Evolutionary conservation across 1,140 invertebrate species (phyloP).

Genomic region (Brachionus angularis): DNA sequence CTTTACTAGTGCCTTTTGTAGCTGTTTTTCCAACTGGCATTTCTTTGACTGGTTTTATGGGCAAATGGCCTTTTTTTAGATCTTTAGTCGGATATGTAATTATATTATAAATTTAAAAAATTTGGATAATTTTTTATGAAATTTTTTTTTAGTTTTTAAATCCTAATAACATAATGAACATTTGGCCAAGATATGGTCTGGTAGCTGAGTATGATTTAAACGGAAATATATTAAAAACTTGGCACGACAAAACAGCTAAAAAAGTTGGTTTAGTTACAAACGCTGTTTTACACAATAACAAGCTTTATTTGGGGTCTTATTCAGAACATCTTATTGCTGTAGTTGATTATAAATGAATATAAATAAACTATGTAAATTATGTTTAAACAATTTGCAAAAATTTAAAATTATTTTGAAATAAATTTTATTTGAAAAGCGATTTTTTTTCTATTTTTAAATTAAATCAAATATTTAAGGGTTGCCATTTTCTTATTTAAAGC

Average conservation of each 20-base stretch:
- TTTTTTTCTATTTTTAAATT: too few relatives aligned
- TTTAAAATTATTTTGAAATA: too few relatives aligned
- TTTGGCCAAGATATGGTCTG: constrained; percentile 25
- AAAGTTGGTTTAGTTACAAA: constrained; percentile 9
- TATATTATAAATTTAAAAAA: not conserved
- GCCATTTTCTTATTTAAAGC: too few relatives aligned
- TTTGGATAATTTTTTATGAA: not conserved
- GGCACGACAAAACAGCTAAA: constrained; percentile 10
- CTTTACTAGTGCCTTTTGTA: constrained; percentile 26
- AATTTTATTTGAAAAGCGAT: too few relatives aligned
- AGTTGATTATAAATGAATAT: constrained; percentile 23
- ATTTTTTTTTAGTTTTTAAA: constrained; percentile 16
- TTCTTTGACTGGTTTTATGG: constrained; percentile 5
- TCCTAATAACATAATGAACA: constrained; percentile 15
- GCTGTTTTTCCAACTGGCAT: constrained; percentile 16
- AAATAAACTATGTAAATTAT: too few relatives aligned
- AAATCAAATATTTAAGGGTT: too few relatives aligned
- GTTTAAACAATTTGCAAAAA: too few relatives aligned
- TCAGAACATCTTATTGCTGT: not conserved
- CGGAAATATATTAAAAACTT: constrained; percentile 30
- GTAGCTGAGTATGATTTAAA: constrained; percentile 13
- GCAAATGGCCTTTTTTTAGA: constrained; percentile 35
- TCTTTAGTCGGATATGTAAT: constrained; percentile 32
- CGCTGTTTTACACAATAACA: constrained; percentile 5
- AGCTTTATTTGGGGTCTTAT: constrained; percentile 17